phyloP scores from a whole-genome alignment of 2,888 invertebrate genomes.

The Hedya salicella region DNA sequence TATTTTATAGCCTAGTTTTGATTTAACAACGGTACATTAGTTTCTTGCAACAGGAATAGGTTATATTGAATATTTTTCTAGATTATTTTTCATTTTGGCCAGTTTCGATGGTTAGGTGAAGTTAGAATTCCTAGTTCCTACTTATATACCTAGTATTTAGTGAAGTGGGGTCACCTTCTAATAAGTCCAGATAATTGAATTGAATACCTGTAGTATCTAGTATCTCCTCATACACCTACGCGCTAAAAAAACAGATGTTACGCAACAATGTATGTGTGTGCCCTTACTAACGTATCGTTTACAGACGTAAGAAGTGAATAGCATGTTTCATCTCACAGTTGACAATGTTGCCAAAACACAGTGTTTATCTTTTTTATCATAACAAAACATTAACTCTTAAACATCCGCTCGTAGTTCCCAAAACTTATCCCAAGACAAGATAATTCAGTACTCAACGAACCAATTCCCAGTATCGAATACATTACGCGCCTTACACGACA shows the following conservation, averaged over 20 bases:
- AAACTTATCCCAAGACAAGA: slow-evolving; percentile 7
- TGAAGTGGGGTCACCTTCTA: too few species aligned
- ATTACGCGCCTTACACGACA: slow-evolving; percentile 6
- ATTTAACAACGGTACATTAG: too few species aligned
- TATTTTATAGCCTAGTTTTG: not conserved
- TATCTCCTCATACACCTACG: too few species aligned
- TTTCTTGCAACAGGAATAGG: too few species aligned
- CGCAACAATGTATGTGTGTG: not conserved
- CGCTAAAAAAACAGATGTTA: not conserved
- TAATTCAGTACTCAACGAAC: slow-evolving; percentile 12
- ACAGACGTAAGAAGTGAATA: not conserved
- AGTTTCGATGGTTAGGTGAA: too few species aligned
- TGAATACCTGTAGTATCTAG: too few species aligned
- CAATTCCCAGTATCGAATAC: slow-evolving; percentile 23
- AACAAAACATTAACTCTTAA: slow-evolving; percentile 22
- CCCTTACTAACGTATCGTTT: not conserved
- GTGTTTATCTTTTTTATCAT: slow-evolving; percentile 17
- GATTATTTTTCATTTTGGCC: too few species aligned
- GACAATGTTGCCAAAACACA: slow-evolving; percentile 24
- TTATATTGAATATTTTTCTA: too few species aligned
- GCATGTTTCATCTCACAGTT: not conserved
- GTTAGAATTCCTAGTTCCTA: too few species aligned
- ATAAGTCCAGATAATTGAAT: too few species aligned
- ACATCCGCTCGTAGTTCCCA: slow-evolving; percentile 22
- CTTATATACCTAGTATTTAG: too few species aligned